Percentiles rank a stretch among this genome's conserved stretches.
phyloP scores from a whole-genome alignment of 1,140 invertebrate genomes.

The Conus ventricosus region DNA sequence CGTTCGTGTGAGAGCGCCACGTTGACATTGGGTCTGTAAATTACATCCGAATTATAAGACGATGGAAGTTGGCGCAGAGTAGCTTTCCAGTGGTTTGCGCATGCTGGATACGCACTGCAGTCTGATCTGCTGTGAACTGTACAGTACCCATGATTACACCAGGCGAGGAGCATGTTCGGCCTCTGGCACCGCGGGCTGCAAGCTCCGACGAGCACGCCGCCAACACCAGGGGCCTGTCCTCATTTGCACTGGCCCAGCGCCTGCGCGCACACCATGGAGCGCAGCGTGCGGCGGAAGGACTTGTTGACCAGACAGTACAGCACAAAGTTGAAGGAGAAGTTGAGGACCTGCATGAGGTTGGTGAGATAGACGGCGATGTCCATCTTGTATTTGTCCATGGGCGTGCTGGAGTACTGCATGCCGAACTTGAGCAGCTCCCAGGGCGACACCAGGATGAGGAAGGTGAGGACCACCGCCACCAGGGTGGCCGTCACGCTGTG shows the following conservation, averaged over 20 bases:
- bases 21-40: too few relatives aligned
- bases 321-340: slow-evolving; percentile 72
- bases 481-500: slow-evolving; percentile 72
- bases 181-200: too few relatives aligned
- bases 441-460: slow-evolving; percentile 71
- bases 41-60: too few relatives aligned
- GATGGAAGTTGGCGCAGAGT: too few relatives aligned
- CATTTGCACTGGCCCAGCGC: not conserved
- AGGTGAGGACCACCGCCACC: slow-evolving; percentile 70
- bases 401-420: slow-evolving; percentile 31
- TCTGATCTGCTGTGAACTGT: too few relatives aligned
- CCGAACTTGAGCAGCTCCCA: slow-evolving; percentile 70
- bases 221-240: not conserved
- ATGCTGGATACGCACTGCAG: too few relatives aligned
- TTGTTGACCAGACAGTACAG: slow-evolving; percentile 73
- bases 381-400: slow-evolving; percentile 40
- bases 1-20: too few relatives aligned
- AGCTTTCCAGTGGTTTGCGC: too few relatives aligned
- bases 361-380: slow-evolving; percentile 65
- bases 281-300: slow-evolving; percentile 67
- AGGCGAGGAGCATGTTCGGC: too few relatives aligned
- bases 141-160: too few relatives aligned
- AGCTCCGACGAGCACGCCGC: not conserved
- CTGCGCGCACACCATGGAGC: slow-evolving; percentile 58
- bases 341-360: slow-evolving; percentile 72